Evolutionary conservation across 2,113 vertebrate genomes (phyloP), one percentile per base, ranked within the genome.

Genomic region (Plecotus auritus): DNA sequence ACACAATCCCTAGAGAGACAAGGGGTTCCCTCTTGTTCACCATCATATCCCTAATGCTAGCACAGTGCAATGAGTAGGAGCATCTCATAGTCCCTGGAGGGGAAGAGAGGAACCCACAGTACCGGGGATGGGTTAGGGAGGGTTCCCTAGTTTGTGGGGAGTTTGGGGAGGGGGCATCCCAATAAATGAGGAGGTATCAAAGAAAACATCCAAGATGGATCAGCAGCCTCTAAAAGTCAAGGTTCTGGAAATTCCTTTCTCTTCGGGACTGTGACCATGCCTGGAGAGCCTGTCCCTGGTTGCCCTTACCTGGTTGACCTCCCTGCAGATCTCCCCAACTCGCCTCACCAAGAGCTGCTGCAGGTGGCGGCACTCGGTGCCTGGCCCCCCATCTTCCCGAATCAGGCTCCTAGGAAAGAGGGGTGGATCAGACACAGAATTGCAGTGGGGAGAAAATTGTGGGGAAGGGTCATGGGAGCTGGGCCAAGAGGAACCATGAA

Each of bases 271-370:
- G 16, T 91, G 77, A 9, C 78, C 5, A 32, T 37, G 64, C 42
- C 23, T 37, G 1, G 45, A 54, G 9, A 84, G 35, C 37, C 32
- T 85, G 72, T 0, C 72, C 77, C 2, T 7, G 9, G 51, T 67
- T 72, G 66, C 88, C 61, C 95, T 98, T 97, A 99, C 99, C 99
- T 99, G 99, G 92, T 99, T 99, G 77, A 99, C 99, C 32, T 99
- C 98, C 64, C 99, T 98, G 98, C 99, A 99, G 97, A 99, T 99
- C 97, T 99, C 99, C 22, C 99, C 99, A 22, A 99, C 99, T 96
- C 99, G 99, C 96, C 98, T 98, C 89, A 99, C 99, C 73, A 99
- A 98, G 80, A 98, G 96, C 47, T 99, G 99, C 97, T 99, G 99
- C 80, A 99, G 98, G 66, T 98, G 98, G 84, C 99, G 97, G 92